phyloP scores from a whole-genome alignment of 2,797 vertebrate species.

The Eremophila alpestris region DNA sequence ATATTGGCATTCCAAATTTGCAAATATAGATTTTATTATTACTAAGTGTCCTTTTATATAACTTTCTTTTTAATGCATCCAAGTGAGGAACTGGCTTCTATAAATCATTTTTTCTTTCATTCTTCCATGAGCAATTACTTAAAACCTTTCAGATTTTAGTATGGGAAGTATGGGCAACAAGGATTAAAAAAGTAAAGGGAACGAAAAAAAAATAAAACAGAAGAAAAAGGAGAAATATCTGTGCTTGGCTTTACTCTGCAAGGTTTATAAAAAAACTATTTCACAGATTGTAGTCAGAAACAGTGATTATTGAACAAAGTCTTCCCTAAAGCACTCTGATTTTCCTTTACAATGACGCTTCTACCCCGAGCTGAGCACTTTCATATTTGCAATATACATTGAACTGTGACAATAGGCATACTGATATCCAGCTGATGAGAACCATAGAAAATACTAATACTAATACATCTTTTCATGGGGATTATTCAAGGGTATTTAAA shows the following conservation, averaged over 20 bases:
- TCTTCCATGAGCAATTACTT: neutral
- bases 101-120: neutral
- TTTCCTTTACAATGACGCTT: constrained; percentile 6
- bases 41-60: neutral
- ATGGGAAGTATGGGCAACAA: neutral
- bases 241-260: neutral
- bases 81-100: neutral
- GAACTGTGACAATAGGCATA: neutral
- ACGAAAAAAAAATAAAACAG: fast-evolving
- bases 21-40: neutral
- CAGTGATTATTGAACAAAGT: constrained; percentile 40
- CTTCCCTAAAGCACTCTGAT: constrained; percentile 36
- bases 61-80: neutral
- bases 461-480: neutral
- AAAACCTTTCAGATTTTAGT: neutral
- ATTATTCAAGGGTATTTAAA: neutral
- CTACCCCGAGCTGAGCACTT: neutral
- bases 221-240: neutral
- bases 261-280: neutral
- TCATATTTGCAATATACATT: neutral
- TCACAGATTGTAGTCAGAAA: constrained; percentile 17
- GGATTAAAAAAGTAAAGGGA: neutral
- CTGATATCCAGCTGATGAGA: constrained; percentile 23
- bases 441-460: neutral
- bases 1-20: neutral